Conservation (phyloP, 2,113 vertebrate genomes). For the Microtus richardsoni region DNA sequence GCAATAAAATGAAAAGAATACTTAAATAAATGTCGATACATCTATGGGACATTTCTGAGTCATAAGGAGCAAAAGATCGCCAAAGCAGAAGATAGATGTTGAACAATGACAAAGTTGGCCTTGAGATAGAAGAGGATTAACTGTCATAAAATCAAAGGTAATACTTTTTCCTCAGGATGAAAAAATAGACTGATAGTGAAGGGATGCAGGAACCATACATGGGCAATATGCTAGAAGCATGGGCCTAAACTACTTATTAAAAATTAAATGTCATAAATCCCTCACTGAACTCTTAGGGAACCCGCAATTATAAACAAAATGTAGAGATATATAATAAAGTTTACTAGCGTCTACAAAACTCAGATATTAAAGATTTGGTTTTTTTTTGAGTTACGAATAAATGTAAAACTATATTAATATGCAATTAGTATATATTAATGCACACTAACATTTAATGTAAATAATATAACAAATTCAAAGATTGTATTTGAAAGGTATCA, state of each 20-base stretch:
- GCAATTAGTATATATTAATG: neutral
- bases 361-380: neutral
- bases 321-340: neutral
- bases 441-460: neutral
- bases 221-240: neutral
- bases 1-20: constrained; percentile 66
- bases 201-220: neutral
- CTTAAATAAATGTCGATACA: constrained; percentile 63
- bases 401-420: neutral
- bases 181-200: constrained; percentile 57
- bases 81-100: neutral
- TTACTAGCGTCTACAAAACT: neutral
- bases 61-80: constrained; percentile 54
- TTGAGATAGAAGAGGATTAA: constrained; percentile 60
- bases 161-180: constrained; percentile 55
- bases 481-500: neutral
- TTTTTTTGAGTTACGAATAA: neutral
- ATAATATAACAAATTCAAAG: neutral
- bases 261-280: neutral
- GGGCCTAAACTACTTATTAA: constrained; percentile 18
- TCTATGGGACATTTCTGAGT: constrained; percentile 23
- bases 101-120: constrained; percentile 38
- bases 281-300: constrained; percentile 1
- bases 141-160: constrained; percentile 71
- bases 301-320: neutral